Base-by-base conservation (phyloP, 2,888 invertebrate genomes). In the Spisula solida region DNA sequence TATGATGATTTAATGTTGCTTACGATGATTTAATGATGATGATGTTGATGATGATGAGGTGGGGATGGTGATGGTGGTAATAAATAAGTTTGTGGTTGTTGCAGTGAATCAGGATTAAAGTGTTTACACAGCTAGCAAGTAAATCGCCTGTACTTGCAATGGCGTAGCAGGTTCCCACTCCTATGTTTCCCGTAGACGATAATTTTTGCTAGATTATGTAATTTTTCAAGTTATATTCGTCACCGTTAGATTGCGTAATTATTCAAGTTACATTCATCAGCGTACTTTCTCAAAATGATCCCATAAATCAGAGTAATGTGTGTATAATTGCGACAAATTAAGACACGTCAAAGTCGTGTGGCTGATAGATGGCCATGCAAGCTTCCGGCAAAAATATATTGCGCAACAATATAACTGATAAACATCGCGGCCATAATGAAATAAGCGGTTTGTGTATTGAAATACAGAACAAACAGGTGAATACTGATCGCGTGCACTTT, bases 261-360 rank as follows among this genome's bases (percentile, higher is more conserved):
- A 66, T 25, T 66, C 60, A 66, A 41, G 41, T n/a, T 12, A 66
- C 12, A n/a, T 66, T 25, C 8, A 25, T 25, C 60, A 56, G 18
- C 25, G n/a, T 10, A 6, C 60, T 25, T 25, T 66, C 60, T 25
- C 60, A 66, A 66, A 66, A 66, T 25, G 0, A 66, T 25, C 60
- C 25, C 0, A 66, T 66, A 66, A 66, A 66, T 66, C 60, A 66
- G 6, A 25, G n/a, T n/a, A n/a, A 2, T 66, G 60, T 25, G 10
- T 2, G 60, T 66, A 25, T 66, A 66, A 66, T 66, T 66, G 60
- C 60, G 12, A 66, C 60, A 66, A 66, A 66, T 66, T 66, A n/a
- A 66, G 60, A 66, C n/a, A 25, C 60, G 60, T 66, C 60, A 25
- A 66, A 66, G 60, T 25, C 25, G 25, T 10, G 60, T 66, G 60